phyloP scores from a whole-genome alignment of 2,113 vertebrate genomes.

The Steatornis caripensis region DNA sequence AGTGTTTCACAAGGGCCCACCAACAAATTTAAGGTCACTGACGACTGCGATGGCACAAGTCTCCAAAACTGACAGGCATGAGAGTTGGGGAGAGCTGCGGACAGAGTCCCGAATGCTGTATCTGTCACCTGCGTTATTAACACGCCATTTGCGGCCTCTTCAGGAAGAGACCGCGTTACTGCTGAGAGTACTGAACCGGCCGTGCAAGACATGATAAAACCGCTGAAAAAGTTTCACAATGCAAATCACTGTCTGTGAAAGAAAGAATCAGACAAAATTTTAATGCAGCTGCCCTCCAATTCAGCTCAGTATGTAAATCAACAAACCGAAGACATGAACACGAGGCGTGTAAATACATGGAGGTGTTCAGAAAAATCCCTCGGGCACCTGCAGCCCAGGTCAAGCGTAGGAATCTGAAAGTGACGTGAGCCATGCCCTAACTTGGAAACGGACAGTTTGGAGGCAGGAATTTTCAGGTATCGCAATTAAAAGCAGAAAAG shows the following conservation, averaged over 20 bases:
- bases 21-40: not conserved
- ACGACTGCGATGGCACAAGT: not conserved
- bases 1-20: not conserved
- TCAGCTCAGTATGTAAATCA: not conserved
- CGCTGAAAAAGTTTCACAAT: not conserved
- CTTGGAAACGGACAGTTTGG: not conserved
- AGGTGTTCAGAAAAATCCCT: not conserved
- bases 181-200: not conserved
- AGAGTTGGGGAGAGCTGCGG: not conserved
- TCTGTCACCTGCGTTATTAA: not conserved
- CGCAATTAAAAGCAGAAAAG: not conserved
- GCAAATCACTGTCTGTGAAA: not conserved
- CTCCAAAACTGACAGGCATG: not conserved
- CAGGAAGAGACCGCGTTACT: rapidly evolving
- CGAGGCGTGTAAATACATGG: not conserved
- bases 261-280: not conserved
- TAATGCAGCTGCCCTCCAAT: not conserved
- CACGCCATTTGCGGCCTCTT: not conserved
- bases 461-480: not conserved
- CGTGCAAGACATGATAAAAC: not conserved
- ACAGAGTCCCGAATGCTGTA: not conserved
- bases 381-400: not conserved
- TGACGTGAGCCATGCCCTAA: rapidly evolving
- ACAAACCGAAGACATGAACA: not conserved
- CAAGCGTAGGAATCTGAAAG: not conserved